A percentile compares a stretch with the other conserved stretches of the same genome.
phyloP scores from a whole-genome alignment of 2,797 vertebrate species.

The Chiloscyllium punctatum region DNA sequence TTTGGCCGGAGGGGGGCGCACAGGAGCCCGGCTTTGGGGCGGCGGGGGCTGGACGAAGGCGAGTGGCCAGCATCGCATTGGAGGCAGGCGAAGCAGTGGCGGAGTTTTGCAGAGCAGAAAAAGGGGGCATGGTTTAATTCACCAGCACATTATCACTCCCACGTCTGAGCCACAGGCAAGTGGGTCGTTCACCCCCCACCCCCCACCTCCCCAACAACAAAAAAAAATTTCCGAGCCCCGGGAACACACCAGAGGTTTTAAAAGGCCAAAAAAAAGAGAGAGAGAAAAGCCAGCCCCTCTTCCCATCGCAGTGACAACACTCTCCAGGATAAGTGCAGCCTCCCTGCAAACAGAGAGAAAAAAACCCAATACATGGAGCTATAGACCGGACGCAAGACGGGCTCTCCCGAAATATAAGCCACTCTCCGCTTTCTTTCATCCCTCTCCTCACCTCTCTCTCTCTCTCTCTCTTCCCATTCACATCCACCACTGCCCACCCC shows the following conservation, averaged over 20 bases:
- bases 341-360: neutral
- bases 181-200: neutral
- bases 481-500: neutral
- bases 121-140: neutral
- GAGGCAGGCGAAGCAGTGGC: neutral
- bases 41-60: neutral
- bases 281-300: neutral
- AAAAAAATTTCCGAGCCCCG: neutral
- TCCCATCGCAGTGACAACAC: neutral
- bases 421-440: neutral
- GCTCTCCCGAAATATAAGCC: neutral
- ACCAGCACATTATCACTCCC: neutral
- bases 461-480: neutral
- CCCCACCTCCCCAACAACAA: neutral
- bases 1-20: neutral
- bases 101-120: neutral
- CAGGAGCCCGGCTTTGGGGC: neutral
- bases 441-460: neutral
- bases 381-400: neutral
- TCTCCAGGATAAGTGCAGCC: neutral
- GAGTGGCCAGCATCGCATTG: neutral
- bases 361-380: neutral
- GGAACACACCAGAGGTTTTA: neutral
- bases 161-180: neutral
- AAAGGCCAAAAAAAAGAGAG: neutral